Evolutionary conservation across 2,888 invertebrate genomes (phyloP).

Genomic region (Himalopsyche kuldschensis): DNA sequence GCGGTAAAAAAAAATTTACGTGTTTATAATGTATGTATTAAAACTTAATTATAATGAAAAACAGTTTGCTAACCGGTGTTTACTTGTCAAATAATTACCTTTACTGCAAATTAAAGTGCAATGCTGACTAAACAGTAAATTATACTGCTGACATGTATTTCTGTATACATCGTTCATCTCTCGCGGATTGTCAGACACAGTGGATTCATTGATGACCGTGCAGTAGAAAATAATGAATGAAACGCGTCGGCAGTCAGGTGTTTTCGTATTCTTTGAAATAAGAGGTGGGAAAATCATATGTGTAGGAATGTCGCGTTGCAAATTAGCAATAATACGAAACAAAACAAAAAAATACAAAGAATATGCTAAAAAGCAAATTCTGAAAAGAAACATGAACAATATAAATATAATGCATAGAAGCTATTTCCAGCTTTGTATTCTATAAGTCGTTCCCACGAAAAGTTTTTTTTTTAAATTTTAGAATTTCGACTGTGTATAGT

Average conservation of each 20-base stretch:
- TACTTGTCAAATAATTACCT: no score
- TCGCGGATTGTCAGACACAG: neutral
- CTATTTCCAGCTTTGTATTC: neutral
- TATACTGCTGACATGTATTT: neutral
- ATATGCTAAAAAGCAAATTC: neutral
- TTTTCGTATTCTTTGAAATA: neutral
- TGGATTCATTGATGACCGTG: neutral
- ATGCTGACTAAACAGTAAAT: no score
- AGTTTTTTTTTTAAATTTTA: no score
- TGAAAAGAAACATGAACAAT: neutral
- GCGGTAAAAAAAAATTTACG: no score
- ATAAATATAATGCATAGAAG: neutral
- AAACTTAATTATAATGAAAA: no score
- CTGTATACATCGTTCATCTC: neutral
- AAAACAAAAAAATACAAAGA: neutral
- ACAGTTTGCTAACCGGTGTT: no score
- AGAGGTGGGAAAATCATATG: neutral
- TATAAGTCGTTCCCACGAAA: neutral
- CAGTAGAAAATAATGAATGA: neutral
- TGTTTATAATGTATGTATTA: no score
- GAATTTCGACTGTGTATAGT: no score
- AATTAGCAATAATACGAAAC: neutral
- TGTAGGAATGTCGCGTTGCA: neutral
- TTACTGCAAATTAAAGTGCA: no score
- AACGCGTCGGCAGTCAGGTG: slow-evolving; percentile 10